These are phyloP conservation scores for Palythoa grandis DNA, from an alignment of 92 coral and sea anemone species.

Conservation along the genomic window DNA sequence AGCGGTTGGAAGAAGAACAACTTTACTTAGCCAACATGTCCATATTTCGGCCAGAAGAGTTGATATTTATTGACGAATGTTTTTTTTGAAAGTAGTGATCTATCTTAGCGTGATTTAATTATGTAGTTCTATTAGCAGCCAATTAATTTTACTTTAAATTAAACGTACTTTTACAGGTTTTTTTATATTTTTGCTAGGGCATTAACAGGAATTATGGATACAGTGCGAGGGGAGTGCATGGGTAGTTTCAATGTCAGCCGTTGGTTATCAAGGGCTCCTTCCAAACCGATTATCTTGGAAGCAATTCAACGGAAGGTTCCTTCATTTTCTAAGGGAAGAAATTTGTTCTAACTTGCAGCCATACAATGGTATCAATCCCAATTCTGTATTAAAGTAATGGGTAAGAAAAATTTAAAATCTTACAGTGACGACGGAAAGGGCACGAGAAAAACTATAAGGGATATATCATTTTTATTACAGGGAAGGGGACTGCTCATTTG, in stretches of 20 bases:
- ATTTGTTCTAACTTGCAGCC: constrained; percentile 61
- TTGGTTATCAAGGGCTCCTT: constrained; percentile 49
- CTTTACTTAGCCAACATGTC: constrained; percentile 20
- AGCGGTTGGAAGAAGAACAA: background rate
- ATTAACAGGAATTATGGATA: constrained; percentile 60
- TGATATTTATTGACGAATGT: constrained; percentile 54
- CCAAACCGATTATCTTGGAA: constrained; percentile 28
- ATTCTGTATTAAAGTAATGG: constrained; percentile 58
- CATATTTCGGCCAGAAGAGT: constrained; percentile 43
- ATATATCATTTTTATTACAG: background rate
- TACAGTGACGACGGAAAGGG: background rate
- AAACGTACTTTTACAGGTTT: background rate
- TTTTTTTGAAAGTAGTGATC: constrained; percentile 50
- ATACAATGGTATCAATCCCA: constrained; percentile 55
- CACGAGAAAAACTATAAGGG: background rate
- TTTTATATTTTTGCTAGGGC: constrained; percentile 42
- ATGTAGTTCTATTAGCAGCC: background rate
- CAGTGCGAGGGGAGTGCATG: constrained; percentile 44
- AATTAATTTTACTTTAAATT: background rate
- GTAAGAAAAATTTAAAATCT: constrained; percentile 27
- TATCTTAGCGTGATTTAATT: background rate
- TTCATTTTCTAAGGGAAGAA: constrained; percentile 45
- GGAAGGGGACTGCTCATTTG: background rate
- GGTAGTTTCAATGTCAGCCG: constrained; percentile 47
- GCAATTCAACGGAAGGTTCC: constrained; percentile 39